A percentile compares a stretch with the other conserved stretches of the same genome.
These are phyloP conservation scores for Lagenorhynchus albirostris DNA, from an alignment of 2,113 vertebrate genomes.

Conservation along the genomic window DNA sequence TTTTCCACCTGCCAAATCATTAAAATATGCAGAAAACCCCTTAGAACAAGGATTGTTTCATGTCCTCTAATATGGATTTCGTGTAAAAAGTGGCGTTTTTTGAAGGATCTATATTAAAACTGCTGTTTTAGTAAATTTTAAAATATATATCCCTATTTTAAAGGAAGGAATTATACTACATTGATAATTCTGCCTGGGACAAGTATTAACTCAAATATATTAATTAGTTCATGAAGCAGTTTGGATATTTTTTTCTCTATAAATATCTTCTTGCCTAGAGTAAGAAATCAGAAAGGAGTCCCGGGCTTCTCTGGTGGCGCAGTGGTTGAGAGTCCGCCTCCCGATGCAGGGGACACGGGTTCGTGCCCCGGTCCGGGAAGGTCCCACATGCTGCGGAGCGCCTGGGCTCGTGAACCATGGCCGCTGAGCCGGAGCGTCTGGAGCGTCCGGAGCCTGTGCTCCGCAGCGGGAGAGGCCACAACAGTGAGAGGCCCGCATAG, in stretches of 20 bases:
- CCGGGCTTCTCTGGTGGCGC: too few species aligned
- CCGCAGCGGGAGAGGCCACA: too few species aligned
- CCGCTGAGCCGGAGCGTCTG: too few species aligned
- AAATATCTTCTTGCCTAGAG: neutral
- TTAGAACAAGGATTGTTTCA: neutral
- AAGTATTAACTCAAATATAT: slow-evolving; percentile 1
- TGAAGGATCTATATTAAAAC: slow-evolving; percentile 7
- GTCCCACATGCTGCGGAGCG: too few species aligned
- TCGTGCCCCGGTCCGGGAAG: too few species aligned
- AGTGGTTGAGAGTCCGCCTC: too few species aligned
- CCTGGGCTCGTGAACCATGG: too few species aligned
- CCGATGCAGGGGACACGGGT: too few species aligned
- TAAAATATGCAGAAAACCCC: neutral
- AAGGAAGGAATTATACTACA: neutral
- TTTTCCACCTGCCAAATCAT: neutral
- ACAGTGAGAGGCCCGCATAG: too few species aligned
- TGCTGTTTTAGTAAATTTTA: neutral
- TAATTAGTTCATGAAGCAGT: neutral
- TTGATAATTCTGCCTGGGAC: neutral
- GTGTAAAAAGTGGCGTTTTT: neutral
- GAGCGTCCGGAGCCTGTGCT: too few species aligned
- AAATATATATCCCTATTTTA: neutral
- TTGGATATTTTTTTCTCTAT: slow-evolving; percentile 1
- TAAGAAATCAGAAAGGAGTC: neutral
- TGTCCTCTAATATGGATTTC: neutral